A percentile compares a stretch with the other conserved stretches of the same genome.
phyloP scores from a whole-genome alignment of 2,888 invertebrate genomes.

The Fissipunctia ypsillon region DNA sequence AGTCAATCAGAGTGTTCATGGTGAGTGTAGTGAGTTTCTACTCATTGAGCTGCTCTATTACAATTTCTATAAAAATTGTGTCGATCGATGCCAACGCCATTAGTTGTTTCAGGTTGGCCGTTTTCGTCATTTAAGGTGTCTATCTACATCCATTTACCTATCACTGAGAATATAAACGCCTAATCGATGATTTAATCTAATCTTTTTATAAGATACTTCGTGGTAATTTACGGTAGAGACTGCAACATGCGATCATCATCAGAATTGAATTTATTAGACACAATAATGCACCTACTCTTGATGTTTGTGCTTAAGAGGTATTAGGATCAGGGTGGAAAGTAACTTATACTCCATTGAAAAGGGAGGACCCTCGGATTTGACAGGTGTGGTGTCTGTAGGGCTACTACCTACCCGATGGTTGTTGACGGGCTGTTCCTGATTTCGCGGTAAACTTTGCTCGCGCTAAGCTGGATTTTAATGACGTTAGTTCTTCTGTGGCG shows the following conservation, averaged over 20 bases:
- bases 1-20: too few species aligned
- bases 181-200: background rate
- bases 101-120: background rate
- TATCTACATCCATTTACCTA: background rate
- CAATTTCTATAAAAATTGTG: background rate
- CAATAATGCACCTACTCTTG: background rate
- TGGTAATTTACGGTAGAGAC: too few species aligned
- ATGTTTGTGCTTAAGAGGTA: background rate
- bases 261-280: background rate
- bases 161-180: background rate
- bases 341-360: background rate
- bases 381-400: background rate
- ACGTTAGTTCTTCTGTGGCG: background rate
- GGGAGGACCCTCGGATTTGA: background rate
- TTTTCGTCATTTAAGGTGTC: background rate
- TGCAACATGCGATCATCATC: background rate
- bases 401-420: too few species aligned
- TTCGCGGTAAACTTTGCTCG: background rate
- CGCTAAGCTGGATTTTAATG: background rate
- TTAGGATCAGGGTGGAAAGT: background rate
- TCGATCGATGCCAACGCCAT: conserved; percentile 8
- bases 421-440: background rate
- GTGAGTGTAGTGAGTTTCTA: too few species aligned
- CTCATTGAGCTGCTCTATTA: background rate
- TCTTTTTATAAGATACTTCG: background rate